Conservation (phyloP, 2,797 vertebrate genomes). For the Acipenser oxyrinchus region DNA sequence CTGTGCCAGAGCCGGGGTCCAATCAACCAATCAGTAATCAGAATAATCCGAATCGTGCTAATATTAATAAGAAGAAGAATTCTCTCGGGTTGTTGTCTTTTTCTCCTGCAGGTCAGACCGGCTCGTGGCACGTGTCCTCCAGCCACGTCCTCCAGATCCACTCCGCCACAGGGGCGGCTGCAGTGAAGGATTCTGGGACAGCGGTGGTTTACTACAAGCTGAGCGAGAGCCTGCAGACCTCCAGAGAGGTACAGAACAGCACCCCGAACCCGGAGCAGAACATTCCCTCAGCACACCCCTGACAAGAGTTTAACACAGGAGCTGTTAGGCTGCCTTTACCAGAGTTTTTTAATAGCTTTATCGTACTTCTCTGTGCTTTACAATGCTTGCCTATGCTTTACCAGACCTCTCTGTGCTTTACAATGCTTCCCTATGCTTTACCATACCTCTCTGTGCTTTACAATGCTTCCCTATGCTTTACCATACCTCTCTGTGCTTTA, state of each 20-base stretch:
- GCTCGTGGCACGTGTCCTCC: slow-evolving; percentile 18
- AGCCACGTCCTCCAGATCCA: slow-evolving; percentile 41
- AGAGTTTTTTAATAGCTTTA: not conserved
- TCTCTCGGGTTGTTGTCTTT: not conserved
- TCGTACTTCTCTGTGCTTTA: not conserved
- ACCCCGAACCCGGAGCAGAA: too few species aligned
- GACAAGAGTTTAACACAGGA: not conserved
- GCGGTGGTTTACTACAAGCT: slow-evolving; percentile 39
- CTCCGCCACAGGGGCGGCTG: slow-evolving; percentile 43
- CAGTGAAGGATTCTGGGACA: slow-evolving; percentile 39
- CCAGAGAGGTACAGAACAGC: slow-evolving; percentile 19
- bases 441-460: too few species aligned
- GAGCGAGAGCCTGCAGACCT: slow-evolving; percentile 21
- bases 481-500: too few species aligned
- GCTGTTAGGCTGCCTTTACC: not conserved
- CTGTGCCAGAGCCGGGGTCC: slow-evolving; percentile 3
- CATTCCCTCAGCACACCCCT: too few species aligned
- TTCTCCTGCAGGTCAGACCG: slow-evolving; percentile 11
- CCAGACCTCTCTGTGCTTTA: too few species aligned
- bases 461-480: too few species aligned
- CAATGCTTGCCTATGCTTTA: too few species aligned
- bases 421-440: too few species aligned
- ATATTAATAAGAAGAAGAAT: too few species aligned
- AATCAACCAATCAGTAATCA: too few species aligned
- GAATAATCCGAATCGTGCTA: too few species aligned